These are phyloP conservation scores for Atta cephalotes DNA, from an alignment of 1,140 invertebrate genomes.

Conservation along the genomic window DNA sequence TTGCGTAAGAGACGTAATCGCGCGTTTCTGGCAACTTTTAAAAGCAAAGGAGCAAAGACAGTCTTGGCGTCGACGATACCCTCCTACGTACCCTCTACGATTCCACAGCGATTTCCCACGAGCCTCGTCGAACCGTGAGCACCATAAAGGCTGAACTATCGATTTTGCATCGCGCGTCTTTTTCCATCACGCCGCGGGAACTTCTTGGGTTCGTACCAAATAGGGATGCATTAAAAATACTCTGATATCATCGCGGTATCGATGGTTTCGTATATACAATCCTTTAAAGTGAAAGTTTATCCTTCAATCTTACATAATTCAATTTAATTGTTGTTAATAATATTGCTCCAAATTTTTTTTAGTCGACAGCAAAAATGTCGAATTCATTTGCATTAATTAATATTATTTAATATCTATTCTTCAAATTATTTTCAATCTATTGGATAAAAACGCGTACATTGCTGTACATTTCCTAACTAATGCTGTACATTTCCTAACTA, in stretches of 20 bases:
- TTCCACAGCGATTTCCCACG: conserved; percentile 33
- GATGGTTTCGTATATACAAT: background rate
- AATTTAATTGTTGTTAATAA: conserved; percentile 1
- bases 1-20: conserved; percentile 51
- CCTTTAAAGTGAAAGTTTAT: background rate
- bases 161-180: conserved; percentile 54
- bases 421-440: background rate
- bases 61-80: background rate
- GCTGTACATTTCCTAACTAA: too few relatives aligned
- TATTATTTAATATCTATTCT: background rate
- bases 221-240: conserved; percentile 25
- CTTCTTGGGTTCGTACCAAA: conserved; percentile 8
- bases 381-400: background rate
- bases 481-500: background rate
- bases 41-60: conserved; percentile 33
- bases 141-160: conserved; percentile 51
- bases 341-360: too few relatives aligned
- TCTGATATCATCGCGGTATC: background rate
- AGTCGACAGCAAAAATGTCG: background rate
- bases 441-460: too few relatives aligned
- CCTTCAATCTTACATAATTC: background rate
- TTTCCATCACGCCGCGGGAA: conserved; percentile 26
- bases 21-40: conserved; percentile 30
- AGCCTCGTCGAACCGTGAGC: conserved; percentile 51
- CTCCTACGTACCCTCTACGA: background rate